Evolutionary conservation across 2,113 vertebrate species (phyloP).

Genomic region (Platysteira castanea): DNA sequence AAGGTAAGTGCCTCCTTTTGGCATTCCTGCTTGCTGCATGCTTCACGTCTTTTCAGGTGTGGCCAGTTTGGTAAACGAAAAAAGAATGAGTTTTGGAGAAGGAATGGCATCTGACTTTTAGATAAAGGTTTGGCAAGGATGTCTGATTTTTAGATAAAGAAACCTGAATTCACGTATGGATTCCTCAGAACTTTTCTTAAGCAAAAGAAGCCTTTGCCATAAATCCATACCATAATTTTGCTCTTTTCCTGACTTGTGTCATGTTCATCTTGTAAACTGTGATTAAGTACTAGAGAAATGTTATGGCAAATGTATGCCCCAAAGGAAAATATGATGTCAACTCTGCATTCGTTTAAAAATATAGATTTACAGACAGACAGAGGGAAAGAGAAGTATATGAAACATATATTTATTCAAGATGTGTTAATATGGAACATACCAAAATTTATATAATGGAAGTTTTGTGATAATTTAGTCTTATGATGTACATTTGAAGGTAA

Average conservation of each 20-base stretch:
- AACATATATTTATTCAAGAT: not conserved
- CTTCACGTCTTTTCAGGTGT: not conserved
- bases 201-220: not conserved
- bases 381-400: not conserved
- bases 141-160: not conserved
- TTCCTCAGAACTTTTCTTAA: not conserved
- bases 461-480: not conserved
- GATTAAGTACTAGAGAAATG: not conserved
- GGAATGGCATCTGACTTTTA: not conserved
- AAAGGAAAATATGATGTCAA: not conserved
- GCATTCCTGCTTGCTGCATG: not conserved
- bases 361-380: not conserved
- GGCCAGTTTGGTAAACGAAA: not conserved
- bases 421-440: not conserved
- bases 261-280: not conserved
- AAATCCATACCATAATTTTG: not conserved
- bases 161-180: not conserved
- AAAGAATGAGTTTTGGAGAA: not conserved
- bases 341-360: not conserved
- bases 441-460: not conserved
- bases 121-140: not conserved
- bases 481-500: not conserved
- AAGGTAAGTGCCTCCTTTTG: constrained; percentile 51
- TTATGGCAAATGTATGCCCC: not conserved
- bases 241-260: not conserved